Base-by-base conservation (phyloP, 2,888 invertebrate species). In the Elaeidobius kamerunicus region DNA sequence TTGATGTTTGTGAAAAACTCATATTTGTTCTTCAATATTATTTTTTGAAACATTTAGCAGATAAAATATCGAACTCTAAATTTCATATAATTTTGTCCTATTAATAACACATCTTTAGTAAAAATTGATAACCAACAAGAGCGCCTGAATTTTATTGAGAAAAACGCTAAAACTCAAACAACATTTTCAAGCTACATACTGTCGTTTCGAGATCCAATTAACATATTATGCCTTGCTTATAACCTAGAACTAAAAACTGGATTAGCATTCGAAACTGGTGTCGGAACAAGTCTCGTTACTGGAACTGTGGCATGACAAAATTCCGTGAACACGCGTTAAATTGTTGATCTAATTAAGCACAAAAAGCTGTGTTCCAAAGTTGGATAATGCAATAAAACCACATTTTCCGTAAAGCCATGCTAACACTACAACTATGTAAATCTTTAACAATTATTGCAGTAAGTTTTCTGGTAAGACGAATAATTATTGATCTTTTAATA, bases 291-390 rank as follows among this genome's bases (percentile, higher is more conserved):
- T 40, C 34, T 48, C 40, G 23, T 48, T 32, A 48, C 20, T 40
- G 40, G 39, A 47, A 47, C 43, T 44, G 43, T 44, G 16, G 43
- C 44, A 44, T 35, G 35, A 35, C 34, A 30, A 43, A 32, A 41
- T 41, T 39, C 48, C 48, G 48, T 41, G 34, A 49, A 49, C 41
- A 41, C 41, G n/a, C n/a, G 35, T 49, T 32, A 36, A 52, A 39
- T 35, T 50, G 30, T 32, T 35, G 38, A 42, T 55, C 57, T 58
- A 58, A 55, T 41, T 54, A 58, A 58, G 57, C 57, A 55, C 57
- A 58, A 58, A 55, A 58, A 58, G 57, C 57, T 48, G 57, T 58
- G 55, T 47, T 54, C 46, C 38, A 57, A n/a, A 55, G 18, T 51
- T 41, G 39, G 40, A 44, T 41, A 48, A 58, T 58, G 55, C 55